Evolutionary conservation across 2,113 vertebrate genomes (phyloP), one percentile per base, ranked within the genome.

Genomic region (Microtus ochrogaster): DNA sequence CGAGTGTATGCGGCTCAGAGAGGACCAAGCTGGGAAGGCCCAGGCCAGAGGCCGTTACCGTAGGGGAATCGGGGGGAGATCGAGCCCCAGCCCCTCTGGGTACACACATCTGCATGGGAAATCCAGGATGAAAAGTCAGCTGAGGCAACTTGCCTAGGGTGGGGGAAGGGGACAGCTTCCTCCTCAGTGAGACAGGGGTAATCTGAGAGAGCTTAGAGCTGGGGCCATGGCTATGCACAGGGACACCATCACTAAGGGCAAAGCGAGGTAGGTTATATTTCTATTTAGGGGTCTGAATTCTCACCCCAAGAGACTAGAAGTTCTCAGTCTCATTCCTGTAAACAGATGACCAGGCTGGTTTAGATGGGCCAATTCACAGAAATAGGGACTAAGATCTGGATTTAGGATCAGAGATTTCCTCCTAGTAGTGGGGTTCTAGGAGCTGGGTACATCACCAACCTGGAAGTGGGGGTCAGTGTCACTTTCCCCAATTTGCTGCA

Each of bases 401-500:
- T 55, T 96, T 58, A n/a, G 68, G 88, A 98, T 97, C 72, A 98
- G 65, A 91, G 2, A 0, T 98, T 94, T 93, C 22, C 86, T 86
- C 88, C 73, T 91, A 94, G 68, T 68, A 91, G n/a, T 5, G 21
- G 63, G 58, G 61, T 89, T 81, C 76, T 90, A 12, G 68, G 94
- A 85, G 72, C 14, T 89, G 82, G 81, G 73, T 96, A 52, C 2
- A 94, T 89, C 63, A 94, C 98, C 88, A 98, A 99, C 99, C 99
- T 99, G 99, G 99, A 99, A 99, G 65, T 99, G 99, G 36, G 99
- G 99, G 94, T 99, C 99, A 0, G 99, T 99, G 96, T 99, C 99
- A 0, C 99, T 99, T 97, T 99, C 99, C 94, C 99, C 99, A 0
- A 99, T 99, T 97, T 99, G 99, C 93, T 99, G 99, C 96, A 99